phyloP scores from a whole-genome alignment of 35 echinoderm and acorn worm species.

The Patiria miniata region DNA sequence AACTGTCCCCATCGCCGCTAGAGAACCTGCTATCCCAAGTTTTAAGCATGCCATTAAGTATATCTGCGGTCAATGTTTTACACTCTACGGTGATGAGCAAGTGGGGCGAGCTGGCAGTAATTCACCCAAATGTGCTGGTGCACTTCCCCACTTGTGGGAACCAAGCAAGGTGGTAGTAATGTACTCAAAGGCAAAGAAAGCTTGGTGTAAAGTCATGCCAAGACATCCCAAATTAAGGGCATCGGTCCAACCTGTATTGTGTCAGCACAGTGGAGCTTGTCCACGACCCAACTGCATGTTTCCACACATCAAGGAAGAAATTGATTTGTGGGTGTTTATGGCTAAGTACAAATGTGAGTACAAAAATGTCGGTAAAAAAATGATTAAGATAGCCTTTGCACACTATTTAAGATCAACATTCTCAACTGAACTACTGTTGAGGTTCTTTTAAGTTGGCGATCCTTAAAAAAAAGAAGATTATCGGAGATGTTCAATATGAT shows the following conservation, averaged over 20 bases:
- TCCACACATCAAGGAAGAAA: background rate
- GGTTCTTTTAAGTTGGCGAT: no score
- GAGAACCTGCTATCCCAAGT: background rate
- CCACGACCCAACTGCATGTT: conserved; percentile 63
- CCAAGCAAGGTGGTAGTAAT: conserved; percentile 31
- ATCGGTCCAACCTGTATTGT: conserved; percentile 39
- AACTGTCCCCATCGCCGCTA: no score
- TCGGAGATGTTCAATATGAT: no score
- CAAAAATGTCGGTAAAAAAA: no score
- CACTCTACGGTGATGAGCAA: background rate
- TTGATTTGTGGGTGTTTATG: background rate
- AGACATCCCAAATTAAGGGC: conserved; percentile 44
- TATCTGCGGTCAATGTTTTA: background rate
- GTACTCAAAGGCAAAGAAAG: background rate
- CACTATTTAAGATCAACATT: no score
- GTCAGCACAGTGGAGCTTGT: conserved; percentile 29
- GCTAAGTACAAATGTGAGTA: background rate
- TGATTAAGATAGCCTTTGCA: no score
- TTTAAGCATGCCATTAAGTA: background rate
- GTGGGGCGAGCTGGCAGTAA: background rate
- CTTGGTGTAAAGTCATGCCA: conserved; percentile 46
- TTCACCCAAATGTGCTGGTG: background rate
- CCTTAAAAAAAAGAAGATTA: no score
- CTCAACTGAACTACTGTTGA: no score
- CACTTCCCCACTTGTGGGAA: background rate